Percentiles rank a stretch among this genome's conserved stretches.
phyloP scores from a whole-genome alignment of 2,113 vertebrate species.

The Acrocephalus arundinaceus region DNA sequence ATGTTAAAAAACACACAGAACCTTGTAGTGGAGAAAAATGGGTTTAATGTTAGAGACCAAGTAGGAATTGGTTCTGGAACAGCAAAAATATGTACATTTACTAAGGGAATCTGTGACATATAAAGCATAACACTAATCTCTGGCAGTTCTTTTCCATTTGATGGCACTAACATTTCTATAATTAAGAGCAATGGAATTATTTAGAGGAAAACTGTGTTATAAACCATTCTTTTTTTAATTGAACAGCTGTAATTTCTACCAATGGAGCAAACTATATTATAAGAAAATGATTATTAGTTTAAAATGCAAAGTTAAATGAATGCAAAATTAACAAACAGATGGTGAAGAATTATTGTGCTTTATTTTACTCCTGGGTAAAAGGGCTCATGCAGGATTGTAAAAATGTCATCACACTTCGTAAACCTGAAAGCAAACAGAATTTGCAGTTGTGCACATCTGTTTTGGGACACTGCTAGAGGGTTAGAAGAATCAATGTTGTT shows the following conservation, averaged over 20 bases:
- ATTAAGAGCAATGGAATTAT: slow-evolving; percentile 63
- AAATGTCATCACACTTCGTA: slow-evolving; percentile 78
- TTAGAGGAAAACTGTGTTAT: slow-evolving; percentile 41
- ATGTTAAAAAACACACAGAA: background rate
- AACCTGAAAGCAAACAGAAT: slow-evolving; percentile 75
- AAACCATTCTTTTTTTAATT: slow-evolving; percentile 57
- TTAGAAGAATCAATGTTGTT: slow-evolving; percentile 72
- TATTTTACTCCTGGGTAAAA: slow-evolving; percentile 68
- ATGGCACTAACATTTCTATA: slow-evolving; percentile 45
- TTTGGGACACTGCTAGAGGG: slow-evolving; percentile 72
- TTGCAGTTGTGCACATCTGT: slow-evolving; percentile 77
- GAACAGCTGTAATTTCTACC: slow-evolving; percentile 65
- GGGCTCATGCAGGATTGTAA: slow-evolving; percentile 69
- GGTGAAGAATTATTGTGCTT: slow-evolving; percentile 71
- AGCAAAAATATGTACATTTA: slow-evolving; percentile 24
- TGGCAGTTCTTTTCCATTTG: slow-evolving; percentile 8
- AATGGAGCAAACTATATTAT: slow-evolving; percentile 57
- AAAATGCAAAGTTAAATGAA: slow-evolving; percentile 74
- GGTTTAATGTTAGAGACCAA: background rate
- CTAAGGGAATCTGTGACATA: background rate
- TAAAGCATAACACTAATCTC: background rate
- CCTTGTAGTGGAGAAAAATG: background rate
- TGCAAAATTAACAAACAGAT: slow-evolving; percentile 78
- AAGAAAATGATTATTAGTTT: slow-evolving; percentile 73
- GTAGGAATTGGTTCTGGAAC: background rate